Evolutionary conservation across 2,888 invertebrate genomes (phyloP).

Genomic region (Bimastos eiseni): DNA sequence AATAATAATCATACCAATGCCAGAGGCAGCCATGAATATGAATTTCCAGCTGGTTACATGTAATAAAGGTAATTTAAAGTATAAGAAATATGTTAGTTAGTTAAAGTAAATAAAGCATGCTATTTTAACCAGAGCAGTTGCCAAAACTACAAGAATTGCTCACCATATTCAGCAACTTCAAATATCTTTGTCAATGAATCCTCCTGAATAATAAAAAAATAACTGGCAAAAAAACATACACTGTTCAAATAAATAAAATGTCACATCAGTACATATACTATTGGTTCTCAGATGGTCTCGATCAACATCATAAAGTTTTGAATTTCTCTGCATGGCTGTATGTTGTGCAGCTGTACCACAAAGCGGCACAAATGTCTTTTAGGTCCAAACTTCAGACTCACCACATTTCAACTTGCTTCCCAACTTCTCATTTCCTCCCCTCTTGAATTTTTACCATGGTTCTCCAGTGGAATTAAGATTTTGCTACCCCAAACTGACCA

Average conservation of each 20-base stretch:
- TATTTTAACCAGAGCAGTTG: not conserved
- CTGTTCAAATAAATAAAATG: not conserved
- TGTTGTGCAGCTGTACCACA: not conserved
- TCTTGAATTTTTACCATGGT: no score
- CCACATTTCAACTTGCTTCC: no score
- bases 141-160: not conserved
- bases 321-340: not conserved
- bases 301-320: not conserved
- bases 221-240: not conserved
- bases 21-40: not conserved
- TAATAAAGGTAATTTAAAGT: not conserved
- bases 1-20: not conserved
- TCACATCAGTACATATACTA: not conserved
- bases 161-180: conserved; percentile 8
- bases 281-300: not conserved
- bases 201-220: not conserved
- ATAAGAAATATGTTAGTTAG: not conserved
- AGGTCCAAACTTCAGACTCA: not conserved
- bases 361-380: not conserved
- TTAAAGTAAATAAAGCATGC: not conserved
- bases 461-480: no score
- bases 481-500: no score
- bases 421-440: no score
- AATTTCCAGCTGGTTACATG: not conserved
- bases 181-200: not conserved